These are phyloP conservation scores for Desoria tigrina DNA, from an alignment of 2,888 invertebrate genomes.

Conservation along the genomic window DNA sequence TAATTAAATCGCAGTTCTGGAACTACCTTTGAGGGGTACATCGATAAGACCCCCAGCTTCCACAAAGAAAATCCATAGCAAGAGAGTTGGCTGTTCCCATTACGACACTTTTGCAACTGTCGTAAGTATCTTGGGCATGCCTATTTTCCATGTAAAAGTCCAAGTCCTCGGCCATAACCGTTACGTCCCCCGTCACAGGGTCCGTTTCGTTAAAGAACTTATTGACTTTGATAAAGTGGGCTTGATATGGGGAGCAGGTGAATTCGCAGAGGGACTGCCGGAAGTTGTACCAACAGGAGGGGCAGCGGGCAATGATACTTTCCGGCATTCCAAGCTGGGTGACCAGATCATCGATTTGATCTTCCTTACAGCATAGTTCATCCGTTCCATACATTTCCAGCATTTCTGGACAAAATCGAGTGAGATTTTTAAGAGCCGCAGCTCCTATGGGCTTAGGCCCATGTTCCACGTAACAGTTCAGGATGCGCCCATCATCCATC, in stretches of 20 bases:
- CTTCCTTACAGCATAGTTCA: slow-evolving; percentile 42
- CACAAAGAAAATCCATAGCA: slow-evolving; percentile 77
- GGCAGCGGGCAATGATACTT: slow-evolving; percentile 74
- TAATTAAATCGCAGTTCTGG: background rate
- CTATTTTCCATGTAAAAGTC: slow-evolving; percentile 56
- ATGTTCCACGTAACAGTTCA: slow-evolving; percentile 34
- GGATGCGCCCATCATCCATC: slow-evolving; percentile 18
- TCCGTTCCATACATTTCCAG: slow-evolving; percentile 30
- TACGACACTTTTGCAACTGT: slow-evolving; percentile 76
- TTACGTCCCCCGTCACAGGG: background rate
- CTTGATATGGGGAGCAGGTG: slow-evolving; percentile 76
- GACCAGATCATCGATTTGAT: slow-evolving; percentile 40
- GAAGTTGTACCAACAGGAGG: slow-evolving; percentile 77
- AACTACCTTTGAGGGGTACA: slow-evolving; percentile 63
- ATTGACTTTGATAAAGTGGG: slow-evolving; percentile 60
- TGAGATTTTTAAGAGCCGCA: slow-evolving; percentile 13
- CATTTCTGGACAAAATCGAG: slow-evolving; percentile 39
- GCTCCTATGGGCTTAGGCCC: slow-evolving; percentile 1
- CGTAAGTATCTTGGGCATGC: slow-evolving; percentile 68
- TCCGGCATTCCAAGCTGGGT: slow-evolving; percentile 61
- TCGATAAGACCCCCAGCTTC: slow-evolving; percentile 63
- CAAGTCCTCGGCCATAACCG: slow-evolving; percentile 22
- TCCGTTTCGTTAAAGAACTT: slow-evolving; percentile 21
- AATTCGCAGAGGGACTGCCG: slow-evolving; percentile 74
- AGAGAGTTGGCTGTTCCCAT: slow-evolving; percentile 73